Conservation (phyloP, 2,888 invertebrate genomes). For the Galerucella nymphaeae region DNA sequence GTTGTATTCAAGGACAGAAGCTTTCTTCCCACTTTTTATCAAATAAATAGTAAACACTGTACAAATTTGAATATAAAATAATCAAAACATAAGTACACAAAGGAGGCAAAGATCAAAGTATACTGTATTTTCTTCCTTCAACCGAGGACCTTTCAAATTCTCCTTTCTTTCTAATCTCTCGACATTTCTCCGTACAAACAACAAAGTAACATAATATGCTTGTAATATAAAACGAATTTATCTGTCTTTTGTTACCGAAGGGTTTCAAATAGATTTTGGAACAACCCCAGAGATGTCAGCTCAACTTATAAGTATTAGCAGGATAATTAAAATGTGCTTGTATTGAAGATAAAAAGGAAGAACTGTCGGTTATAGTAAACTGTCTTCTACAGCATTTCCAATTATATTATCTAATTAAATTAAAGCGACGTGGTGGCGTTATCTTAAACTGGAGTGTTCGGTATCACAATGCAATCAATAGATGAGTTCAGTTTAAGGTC, state of each 20-base stretch:
- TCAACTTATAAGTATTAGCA: not conserved
- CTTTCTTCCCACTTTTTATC: too few relatives aligned
- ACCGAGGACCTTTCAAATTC: not conserved
- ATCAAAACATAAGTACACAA: not conserved
- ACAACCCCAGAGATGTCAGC: not conserved
- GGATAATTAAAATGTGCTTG: not conserved
- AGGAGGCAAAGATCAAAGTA: not conserved
- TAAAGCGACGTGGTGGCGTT: too few relatives aligned
- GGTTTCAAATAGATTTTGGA: not conserved
- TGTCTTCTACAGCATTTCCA: too few relatives aligned
- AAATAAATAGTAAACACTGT: too few relatives aligned
- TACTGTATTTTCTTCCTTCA: not conserved
- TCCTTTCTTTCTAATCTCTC: not conserved
- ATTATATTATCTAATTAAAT: too few relatives aligned
- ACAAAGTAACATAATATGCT: slow-evolving; percentile 5
- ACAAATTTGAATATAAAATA: too few relatives aligned
- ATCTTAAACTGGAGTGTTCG: too few relatives aligned
- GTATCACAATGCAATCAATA: too few relatives aligned
- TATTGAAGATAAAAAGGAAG: not conserved
- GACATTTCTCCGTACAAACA: not conserved
- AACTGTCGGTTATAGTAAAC: too few relatives aligned
- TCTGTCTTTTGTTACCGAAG: slow-evolving; percentile 4
- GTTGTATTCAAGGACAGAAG: too few relatives aligned
- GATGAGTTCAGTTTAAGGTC: too few relatives aligned
- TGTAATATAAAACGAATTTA: slow-evolving; percentile 1